Conservation (phyloP, 37 sponge, comb jelly and placozoan genomes). For the Beroe forskalii region DNA sequence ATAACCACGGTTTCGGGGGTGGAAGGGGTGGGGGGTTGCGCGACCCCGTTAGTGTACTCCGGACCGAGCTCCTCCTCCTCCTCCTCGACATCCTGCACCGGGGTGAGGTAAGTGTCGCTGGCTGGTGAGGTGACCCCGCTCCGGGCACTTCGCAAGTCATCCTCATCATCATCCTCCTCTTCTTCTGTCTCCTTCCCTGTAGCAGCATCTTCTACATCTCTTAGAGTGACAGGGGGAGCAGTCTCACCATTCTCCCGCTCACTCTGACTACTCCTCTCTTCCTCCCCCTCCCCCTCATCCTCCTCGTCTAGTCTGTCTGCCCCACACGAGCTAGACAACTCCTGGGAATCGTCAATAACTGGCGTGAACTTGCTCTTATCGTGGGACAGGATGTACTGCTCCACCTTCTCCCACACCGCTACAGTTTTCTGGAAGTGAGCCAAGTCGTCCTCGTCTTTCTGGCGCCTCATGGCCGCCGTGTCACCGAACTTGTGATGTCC, state of each 20-base stretch:
- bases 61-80: background rate
- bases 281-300: conserved; percentile 14
- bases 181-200: background rate
- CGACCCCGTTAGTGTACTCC: background rate
- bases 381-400: conserved; percentile 14
- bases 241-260: conserved; percentile 7
- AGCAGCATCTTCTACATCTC: background rate
- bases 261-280: background rate
- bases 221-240: background rate
- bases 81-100: conserved; percentile 41
- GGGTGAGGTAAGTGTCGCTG: conserved; percentile 40
- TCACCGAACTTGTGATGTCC: conserved; percentile 53
- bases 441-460: conserved; percentile 26
- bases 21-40: background rate
- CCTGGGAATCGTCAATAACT: background rate
- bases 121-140: conserved; percentile 54
- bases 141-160: conserved; percentile 9
- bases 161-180: conserved; percentile 26
- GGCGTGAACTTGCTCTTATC: conserved; percentile 53
- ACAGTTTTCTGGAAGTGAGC: background rate
- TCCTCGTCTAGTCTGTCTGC: background rate
- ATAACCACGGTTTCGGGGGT: conserved; percentile 2
- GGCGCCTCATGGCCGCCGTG: background rate
- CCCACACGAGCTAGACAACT: background rate
- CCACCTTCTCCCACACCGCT: conserved; percentile 22